Evolutionary conservation across 2,797 vertebrate genomes (phyloP).

Genomic region (Sebastes cheni): DNA sequence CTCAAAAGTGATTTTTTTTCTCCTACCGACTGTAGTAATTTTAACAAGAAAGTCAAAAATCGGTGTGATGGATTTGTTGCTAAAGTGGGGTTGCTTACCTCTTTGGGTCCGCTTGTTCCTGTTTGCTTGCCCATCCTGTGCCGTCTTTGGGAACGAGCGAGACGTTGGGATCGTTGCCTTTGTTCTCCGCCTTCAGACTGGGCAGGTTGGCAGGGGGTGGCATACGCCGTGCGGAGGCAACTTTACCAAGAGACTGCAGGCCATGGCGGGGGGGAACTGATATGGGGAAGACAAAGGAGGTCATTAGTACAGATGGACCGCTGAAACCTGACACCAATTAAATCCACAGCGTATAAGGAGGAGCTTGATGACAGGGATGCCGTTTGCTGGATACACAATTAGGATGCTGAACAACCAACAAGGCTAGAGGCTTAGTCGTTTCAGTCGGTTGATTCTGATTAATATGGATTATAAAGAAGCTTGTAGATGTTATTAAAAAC

Average conservation of each 20-base stretch:
- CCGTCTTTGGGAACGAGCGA: slow-evolving; percentile 97
- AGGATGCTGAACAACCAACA: slow-evolving; percentile 6
- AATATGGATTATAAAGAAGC: neutral
- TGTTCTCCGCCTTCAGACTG: slow-evolving; percentile 98
- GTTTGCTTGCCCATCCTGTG: slow-evolving; percentile 99
- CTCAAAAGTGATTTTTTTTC: neutral
- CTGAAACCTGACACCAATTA: slow-evolving; percentile 49
- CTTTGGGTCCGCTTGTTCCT: slow-evolving; percentile 96
- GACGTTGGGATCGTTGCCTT: slow-evolving; percentile 99
- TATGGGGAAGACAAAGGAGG: slow-evolving; percentile 24
- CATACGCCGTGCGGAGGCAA: slow-evolving; percentile 97
- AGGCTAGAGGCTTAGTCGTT: neutral
- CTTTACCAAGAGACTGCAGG: slow-evolving; percentile 98
- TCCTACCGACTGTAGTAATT: neutral
- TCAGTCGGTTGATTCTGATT: slow-evolving; percentile 3
- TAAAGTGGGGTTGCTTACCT: slow-evolving; percentile 70
- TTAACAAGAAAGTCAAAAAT: neutral
- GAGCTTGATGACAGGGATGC: slow-evolving; percentile 6
- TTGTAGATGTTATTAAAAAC: slow-evolving; percentile 12
- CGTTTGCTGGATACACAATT: slow-evolving; percentile 6
- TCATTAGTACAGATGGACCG: slow-evolving; percentile 52
- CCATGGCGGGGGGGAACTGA: slow-evolving; percentile 96
- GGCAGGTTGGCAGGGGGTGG: slow-evolving; percentile 97
- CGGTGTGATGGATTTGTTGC: neutral
- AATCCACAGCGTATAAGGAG: slow-evolving; percentile 2